Evolutionary conservation across 2,113 vertebrate species (phyloP).

Genomic region (Pseudopipra pipra): DNA sequence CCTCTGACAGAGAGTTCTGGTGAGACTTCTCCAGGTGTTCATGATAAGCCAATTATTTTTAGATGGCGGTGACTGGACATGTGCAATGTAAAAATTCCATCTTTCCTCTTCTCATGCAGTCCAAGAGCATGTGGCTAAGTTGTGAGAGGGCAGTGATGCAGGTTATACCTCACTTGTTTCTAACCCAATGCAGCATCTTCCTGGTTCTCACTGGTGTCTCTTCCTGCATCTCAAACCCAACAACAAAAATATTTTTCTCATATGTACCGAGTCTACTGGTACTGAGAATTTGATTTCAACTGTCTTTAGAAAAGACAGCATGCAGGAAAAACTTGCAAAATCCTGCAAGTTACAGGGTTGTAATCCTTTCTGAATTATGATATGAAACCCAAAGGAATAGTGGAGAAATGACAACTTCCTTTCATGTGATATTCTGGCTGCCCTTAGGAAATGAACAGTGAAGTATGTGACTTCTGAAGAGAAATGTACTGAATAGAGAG

Average conservation of each 20-base stretch:
- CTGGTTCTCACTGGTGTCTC: not conserved
- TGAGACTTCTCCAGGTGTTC: not conserved
- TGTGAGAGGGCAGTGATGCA: not conserved
- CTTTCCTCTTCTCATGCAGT: not conserved
- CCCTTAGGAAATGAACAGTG: not conserved
- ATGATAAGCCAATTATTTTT: not conserved
- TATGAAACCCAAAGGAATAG: not conserved
- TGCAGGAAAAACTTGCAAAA: not conserved
- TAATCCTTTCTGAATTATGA: not conserved
- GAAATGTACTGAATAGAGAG: not conserved
- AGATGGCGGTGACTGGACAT: not conserved
- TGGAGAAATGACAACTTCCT: not conserved
- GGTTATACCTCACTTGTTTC: not conserved
- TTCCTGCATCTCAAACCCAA: not conserved
- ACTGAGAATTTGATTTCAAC: not conserved
- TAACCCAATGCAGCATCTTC: not conserved
- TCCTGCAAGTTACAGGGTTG: not conserved
- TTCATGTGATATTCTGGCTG: not conserved
- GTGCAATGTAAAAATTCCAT: not conserved
- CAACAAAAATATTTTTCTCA: not conserved
- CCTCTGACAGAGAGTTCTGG: not conserved
- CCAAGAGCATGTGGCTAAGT: not conserved
- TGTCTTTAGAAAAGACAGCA: not conserved
- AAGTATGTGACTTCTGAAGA: conserved; percentile 7
- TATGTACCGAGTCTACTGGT: not conserved